phyloP scores from a whole-genome alignment of 1,140 invertebrate species.

The Notospermus geniculatus region DNA sequence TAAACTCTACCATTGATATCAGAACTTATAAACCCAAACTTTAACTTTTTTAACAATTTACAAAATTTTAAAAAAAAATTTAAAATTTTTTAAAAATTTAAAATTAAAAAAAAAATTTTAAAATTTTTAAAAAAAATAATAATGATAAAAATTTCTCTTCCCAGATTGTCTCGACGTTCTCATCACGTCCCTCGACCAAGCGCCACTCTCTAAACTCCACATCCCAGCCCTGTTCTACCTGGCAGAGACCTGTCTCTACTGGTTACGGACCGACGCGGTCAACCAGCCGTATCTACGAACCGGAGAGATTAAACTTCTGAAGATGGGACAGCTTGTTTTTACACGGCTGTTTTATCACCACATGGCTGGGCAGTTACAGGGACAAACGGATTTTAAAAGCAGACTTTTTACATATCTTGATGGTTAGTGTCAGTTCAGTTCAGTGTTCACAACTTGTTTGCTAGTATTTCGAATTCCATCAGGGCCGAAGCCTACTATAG shows the following conservation, averaged over 20 bases:
- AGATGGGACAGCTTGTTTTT: slow-evolving; percentile 53
- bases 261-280: slow-evolving; percentile 53
- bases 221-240: slow-evolving; percentile 55
- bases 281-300: slow-evolving; percentile 51
- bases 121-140: too few relatives aligned
- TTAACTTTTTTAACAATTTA: too few relatives aligned
- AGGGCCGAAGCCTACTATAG: too few relatives aligned
- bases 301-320: slow-evolving; percentile 54
- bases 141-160: slow-evolving; percentile 13
- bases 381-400: slow-evolving; percentile 47
- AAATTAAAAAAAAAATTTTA: too few relatives aligned
- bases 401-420: slow-evolving; percentile 51
- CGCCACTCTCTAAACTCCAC: slow-evolving; percentile 45
- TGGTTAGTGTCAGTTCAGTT: slow-evolving; percentile 39
- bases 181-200: slow-evolving; percentile 49
- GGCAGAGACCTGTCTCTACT: slow-evolving; percentile 54
- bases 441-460: too few relatives aligned
- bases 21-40: too few relatives aligned
- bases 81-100: too few relatives aligned
- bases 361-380: slow-evolving; percentile 51
- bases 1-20: too few relatives aligned
- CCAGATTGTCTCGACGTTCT: slow-evolving; percentile 52
- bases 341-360: slow-evolving; percentile 52
- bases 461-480: too few relatives aligned
- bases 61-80: too few relatives aligned